phyloP scores from a whole-genome alignment of 2,113 vertebrate species.

The Petaurus breviceps region DNA sequence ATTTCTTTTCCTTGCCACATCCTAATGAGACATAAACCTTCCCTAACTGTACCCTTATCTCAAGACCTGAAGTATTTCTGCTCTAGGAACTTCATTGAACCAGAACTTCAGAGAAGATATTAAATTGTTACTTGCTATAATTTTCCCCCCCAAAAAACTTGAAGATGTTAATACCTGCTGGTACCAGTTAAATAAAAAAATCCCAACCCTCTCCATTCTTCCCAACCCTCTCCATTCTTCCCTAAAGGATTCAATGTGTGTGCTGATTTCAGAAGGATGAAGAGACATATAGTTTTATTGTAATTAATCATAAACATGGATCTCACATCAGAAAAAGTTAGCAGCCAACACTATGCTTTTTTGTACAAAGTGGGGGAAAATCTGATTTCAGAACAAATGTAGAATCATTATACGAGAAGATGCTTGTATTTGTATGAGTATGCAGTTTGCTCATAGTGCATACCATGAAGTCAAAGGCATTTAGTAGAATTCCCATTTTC shows the following conservation, averaged over 20 bases:
- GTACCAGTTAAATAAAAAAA: not conserved
- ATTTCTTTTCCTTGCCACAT: not conserved
- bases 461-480: not conserved
- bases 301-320: not conserved
- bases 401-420: not conserved
- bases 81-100: not conserved
- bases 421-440: slow-evolving; percentile 58
- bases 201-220: not conserved
- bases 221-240: not conserved
- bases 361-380: not conserved
- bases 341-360: not conserved
- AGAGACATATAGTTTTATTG: not conserved
- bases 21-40: not conserved
- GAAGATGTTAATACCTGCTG: not conserved
- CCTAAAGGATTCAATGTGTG: slow-evolving; percentile 5
- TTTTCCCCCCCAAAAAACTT: not conserved
- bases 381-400: not conserved
- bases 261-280: not conserved
- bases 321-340: not conserved
- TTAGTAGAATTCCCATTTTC: slow-evolving; percentile 32
- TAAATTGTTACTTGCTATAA: not conserved
- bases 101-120: not conserved
- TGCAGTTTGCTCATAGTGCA: slow-evolving; percentile 14
- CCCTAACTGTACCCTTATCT: fast-evolving
- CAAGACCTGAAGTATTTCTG: fast-evolving